Conservation (phyloP, 2,888 invertebrate genomes). For the Aporophyla lueneburgensis region DNA sequence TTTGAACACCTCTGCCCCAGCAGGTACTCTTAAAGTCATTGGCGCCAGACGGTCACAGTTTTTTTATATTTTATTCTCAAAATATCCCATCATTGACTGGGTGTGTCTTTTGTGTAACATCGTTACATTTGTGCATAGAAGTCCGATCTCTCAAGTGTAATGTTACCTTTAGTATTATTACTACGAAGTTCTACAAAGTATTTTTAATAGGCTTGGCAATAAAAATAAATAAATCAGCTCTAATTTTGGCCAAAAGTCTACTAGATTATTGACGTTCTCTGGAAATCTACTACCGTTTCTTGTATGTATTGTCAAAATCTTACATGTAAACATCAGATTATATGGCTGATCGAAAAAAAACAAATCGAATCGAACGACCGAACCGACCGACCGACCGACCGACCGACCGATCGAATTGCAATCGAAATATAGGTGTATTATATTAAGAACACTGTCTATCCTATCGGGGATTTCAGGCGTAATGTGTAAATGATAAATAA, state of each 20-base stretch:
- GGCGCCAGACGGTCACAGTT: constrained; percentile 83
- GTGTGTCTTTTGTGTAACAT: constrained; percentile 67
- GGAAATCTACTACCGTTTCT: not conserved
- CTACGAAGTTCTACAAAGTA: not conserved
- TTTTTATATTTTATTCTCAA: constrained; percentile 72
- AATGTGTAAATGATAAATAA: not conserved
- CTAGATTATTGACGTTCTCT: not conserved
- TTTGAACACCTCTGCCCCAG: constrained; percentile 74
- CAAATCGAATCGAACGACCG: too few species aligned
- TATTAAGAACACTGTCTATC: too few species aligned
- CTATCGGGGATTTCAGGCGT: not conserved
- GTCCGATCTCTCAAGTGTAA: constrained; percentile 33
- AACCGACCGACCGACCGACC: too few species aligned
- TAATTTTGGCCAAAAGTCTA: not conserved
- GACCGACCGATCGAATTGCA: too few species aligned
- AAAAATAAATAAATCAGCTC: not conserved
- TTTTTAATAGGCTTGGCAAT: not conserved
- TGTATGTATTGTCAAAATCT: too few species aligned
- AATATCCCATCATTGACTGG: constrained; percentile 69
- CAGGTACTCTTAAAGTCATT: constrained; percentile 76
- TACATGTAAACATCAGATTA: not conserved
- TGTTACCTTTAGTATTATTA: constrained; percentile 44
- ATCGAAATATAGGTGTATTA: not conserved
- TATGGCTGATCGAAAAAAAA: too few species aligned
- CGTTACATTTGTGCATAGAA: constrained; percentile 51